phyloP scores from a whole-genome alignment of 2,113 vertebrate genomes.

The Archocentrus centrarchus region DNA sequence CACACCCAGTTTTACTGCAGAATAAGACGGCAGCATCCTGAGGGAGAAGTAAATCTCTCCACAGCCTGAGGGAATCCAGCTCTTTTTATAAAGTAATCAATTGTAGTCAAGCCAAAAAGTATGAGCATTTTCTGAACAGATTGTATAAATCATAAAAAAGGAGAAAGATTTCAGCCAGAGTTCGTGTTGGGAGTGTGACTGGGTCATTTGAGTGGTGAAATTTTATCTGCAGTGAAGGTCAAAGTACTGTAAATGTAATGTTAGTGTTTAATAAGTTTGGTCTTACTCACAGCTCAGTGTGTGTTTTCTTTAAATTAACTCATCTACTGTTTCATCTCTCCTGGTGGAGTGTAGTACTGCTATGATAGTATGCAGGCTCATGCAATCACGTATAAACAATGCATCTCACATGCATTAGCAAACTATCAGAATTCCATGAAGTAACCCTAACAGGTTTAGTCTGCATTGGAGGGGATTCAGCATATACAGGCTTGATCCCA shows the following conservation, averaged over 20 bases:
- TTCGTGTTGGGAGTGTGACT: background rate
- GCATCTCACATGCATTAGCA: background rate
- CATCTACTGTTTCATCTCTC: background rate
- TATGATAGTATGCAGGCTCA: background rate
- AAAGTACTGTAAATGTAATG: conserved; percentile 3
- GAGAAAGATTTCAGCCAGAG: background rate
- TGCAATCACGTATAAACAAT: background rate
- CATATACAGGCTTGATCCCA: background rate
- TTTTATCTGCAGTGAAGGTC: background rate
- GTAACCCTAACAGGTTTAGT: background rate
- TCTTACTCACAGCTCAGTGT: background rate
- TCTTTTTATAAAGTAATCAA: conserved; percentile 1
- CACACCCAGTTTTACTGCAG: background rate
- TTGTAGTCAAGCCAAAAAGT: background rate
- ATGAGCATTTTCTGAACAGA: conserved; percentile 5
- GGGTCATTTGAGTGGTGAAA: background rate
- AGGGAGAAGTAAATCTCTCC: background rate
- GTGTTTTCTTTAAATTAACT: conserved; percentile 28
- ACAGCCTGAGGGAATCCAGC: background rate
- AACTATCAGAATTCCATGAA: background rate
- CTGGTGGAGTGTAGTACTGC: background rate
- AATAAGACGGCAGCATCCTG: background rate
- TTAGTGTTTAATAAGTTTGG: conserved; percentile 24
- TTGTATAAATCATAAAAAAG: background rate
- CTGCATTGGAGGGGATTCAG: background rate